Conservation (phyloP, 2,888 invertebrate species). For the Phorcus lineatus region DNA sequence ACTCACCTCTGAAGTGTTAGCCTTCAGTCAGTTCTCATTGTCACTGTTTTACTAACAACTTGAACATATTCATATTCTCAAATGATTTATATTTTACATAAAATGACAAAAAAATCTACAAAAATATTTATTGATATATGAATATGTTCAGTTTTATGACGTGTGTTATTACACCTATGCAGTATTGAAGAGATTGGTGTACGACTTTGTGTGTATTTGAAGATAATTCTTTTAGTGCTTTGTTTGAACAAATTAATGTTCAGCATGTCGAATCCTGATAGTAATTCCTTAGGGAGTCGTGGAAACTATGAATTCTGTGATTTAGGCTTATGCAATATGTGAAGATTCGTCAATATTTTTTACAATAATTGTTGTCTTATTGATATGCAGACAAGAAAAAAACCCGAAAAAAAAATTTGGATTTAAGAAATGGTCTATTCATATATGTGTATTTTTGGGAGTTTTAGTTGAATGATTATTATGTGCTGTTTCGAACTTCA, state of each 20-base stretch:
- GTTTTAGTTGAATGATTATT: not conserved
- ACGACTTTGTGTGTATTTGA: not conserved
- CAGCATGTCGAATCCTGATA: not conserved
- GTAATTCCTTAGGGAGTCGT: not conserved
- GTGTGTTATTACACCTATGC: slow-evolving; percentile 2
- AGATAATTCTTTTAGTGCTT: not conserved
- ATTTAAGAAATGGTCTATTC: not conserved
- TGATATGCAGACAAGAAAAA: not conserved
- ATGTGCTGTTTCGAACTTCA: slow-evolving; percentile 9
- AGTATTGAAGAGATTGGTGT: not conserved
- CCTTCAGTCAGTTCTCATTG: not conserved
- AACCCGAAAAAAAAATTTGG: not conserved
- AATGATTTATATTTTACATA: slow-evolving; percentile 3
- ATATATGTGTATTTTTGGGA: not conserved
- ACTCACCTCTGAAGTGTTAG: not conserved
- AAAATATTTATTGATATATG: slow-evolving; percentile 1
- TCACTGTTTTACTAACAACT: not conserved
- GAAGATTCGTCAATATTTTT: not conserved
- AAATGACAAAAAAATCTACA: not conserved
- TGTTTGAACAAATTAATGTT: not conserved
- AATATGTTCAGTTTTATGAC: slow-evolving; percentile 13
- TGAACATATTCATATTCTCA: slow-evolving; percentile 10
- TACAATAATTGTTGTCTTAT: not conserved
- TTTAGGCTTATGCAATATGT: slow-evolving; percentile 1
- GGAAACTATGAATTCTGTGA: slow-evolving; percentile 3